phyloP scores from a whole-genome alignment of 2,888 invertebrate genomes.

The Cordilura impudica region DNA sequence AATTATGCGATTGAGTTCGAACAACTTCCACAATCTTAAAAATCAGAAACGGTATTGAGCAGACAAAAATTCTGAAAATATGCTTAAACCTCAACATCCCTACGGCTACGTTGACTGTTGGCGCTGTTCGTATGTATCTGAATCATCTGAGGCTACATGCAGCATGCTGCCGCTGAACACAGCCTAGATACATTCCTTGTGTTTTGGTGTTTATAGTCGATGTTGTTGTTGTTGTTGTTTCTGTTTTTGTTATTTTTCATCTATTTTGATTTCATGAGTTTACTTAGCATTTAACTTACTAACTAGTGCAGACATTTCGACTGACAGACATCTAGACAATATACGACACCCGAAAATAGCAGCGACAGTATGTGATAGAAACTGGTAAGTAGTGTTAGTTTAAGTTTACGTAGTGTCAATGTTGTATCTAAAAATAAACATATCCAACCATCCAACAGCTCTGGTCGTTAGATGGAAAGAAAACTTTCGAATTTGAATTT shows the following conservation, averaged over 20 bases:
- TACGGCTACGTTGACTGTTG: not conserved
- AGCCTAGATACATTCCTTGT: slow-evolving; percentile 45
- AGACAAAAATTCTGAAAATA: slow-evolving; percentile 19
- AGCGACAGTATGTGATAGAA: slow-evolving; percentile 1
- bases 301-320: slow-evolving; percentile 67
- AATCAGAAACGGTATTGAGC: slow-evolving; percentile 52
- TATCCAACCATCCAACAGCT: not conserved
- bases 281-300: slow-evolving; percentile 59
- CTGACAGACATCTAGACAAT: slow-evolving; percentile 59
- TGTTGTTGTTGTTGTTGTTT: slow-evolving; percentile 19
- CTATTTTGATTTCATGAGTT: slow-evolving; percentile 28
- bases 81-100: slow-evolving; percentile 39
- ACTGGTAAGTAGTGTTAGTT: not conserved
- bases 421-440: slow-evolving; percentile 39
- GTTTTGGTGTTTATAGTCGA: slow-evolving; percentile 6
- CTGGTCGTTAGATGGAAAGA: slow-evolving; percentile 10
- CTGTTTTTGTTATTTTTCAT: slow-evolving; percentile 6
- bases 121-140: slow-evolving; percentile 30
- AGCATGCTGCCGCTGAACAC: not conserved
- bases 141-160: slow-evolving; percentile 47
- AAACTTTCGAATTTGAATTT: slow-evolving; percentile 28
- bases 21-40: slow-evolving; percentile 42
- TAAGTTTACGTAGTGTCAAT: slow-evolving; percentile 33
- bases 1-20: not conserved
- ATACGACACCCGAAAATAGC: slow-evolving; percentile 24